These are phyloP conservation scores for Hydrocynus forskahlii DNA, from an alignment of 2,797 vertebrate genomes.

Conservation along the genomic window DNA sequence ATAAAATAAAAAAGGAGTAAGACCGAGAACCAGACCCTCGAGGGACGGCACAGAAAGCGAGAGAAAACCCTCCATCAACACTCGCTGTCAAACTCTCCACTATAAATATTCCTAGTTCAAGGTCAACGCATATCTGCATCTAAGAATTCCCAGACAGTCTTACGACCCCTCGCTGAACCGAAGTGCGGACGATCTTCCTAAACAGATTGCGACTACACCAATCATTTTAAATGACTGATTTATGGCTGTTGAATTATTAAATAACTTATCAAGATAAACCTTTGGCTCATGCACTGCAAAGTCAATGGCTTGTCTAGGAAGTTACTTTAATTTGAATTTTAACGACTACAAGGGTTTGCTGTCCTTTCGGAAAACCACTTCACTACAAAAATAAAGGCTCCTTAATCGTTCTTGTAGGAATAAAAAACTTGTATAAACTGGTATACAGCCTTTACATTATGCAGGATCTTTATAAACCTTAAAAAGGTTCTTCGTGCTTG, in stretches of 20 bases:
- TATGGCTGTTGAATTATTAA: background rate
- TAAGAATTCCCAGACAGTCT: constrained; percentile 8
- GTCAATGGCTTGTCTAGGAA: background rate
- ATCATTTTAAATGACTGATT: background rate
- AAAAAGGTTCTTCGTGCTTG: too few species aligned
- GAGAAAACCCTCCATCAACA: background rate
- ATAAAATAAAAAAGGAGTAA: too few species aligned
- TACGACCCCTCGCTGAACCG: background rate
- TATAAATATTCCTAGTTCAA: background rate
- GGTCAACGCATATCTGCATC: background rate
- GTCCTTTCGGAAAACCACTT: too few species aligned
- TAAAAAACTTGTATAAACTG: too few species aligned
- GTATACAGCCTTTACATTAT: too few species aligned
- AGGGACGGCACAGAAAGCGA: background rate
- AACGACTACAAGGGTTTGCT: background rate
- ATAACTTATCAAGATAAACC: background rate
- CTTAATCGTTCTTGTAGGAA: background rate
- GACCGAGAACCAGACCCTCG: background rate
- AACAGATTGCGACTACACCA: background rate
- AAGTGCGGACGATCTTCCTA: background rate
- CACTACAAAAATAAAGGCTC: background rate
- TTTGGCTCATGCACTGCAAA: background rate
- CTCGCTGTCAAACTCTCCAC: background rate
- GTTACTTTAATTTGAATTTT: background rate
- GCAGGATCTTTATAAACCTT: too few species aligned